phyloP scores from a whole-genome alignment of 2,113 vertebrate species.

The Cyanoramphus novaezelandiae region DNA sequence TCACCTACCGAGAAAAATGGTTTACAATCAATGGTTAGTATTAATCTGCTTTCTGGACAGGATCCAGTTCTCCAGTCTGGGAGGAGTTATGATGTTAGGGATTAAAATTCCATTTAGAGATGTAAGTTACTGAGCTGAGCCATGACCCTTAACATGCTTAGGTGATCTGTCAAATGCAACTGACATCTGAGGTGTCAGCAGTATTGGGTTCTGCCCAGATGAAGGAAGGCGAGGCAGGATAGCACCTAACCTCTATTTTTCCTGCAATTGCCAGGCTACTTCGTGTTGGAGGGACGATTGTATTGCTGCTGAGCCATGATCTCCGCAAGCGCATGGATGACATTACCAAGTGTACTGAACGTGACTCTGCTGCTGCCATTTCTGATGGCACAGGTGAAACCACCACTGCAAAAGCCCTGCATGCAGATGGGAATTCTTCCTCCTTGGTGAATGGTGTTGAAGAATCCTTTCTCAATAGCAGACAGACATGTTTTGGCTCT shows the following conservation, averaged over 20 bases:
- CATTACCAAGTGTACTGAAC: too few species aligned
- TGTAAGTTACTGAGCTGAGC: not conserved
- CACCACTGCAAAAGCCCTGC: not conserved
- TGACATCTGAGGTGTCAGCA: not conserved
- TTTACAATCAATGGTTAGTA: not conserved
- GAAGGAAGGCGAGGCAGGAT: not conserved
- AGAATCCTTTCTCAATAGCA: not conserved
- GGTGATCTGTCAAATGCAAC: not conserved
- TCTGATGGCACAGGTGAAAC: too few species aligned
- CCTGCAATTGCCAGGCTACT: slow-evolving; percentile 79
- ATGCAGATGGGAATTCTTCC: not conserved
- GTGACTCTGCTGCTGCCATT: too few species aligned
- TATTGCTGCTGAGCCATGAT: too few species aligned
- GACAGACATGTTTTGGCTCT: slow-evolving; percentile 29
- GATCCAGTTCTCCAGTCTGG: not conserved
- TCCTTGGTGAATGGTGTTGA: not conserved
- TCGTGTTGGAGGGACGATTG: not conserved
- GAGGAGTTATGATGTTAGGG: not conserved
- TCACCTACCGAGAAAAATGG: not conserved
- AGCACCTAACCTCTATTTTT: not conserved
- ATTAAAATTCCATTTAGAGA: not conserved
- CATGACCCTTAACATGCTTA: not conserved
- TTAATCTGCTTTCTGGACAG: not conserved
- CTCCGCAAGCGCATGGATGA: too few species aligned
- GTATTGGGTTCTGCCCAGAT: not conserved